These are phyloP conservation scores for Ochotona curzoniae DNA, from an alignment of 2,113 vertebrate genomes.

Conservation along the genomic window DNA sequence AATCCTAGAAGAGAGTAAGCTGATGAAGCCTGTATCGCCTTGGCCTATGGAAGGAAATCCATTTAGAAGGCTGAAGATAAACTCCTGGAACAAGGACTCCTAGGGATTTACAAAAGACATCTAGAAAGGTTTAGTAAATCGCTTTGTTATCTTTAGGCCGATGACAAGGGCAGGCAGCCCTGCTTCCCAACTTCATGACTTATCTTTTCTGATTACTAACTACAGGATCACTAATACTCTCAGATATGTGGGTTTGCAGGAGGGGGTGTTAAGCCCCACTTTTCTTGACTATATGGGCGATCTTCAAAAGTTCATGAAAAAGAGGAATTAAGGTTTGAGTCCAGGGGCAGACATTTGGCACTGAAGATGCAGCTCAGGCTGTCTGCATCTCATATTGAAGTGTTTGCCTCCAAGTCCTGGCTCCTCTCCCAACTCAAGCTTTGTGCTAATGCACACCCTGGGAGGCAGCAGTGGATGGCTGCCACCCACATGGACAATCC, in stretches of 20 bases:
- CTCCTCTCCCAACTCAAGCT: no score
- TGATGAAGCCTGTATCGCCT: neutral
- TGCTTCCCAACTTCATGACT: neutral
- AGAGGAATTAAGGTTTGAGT: no score
- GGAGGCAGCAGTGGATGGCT: no score
- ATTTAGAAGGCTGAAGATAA: slow-evolving; percentile 61
- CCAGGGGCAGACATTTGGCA: no score
- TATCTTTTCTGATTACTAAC: slow-evolving; percentile 7
- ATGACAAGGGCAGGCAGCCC: slow-evolving; percentile 24
- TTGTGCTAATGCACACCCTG: no score
- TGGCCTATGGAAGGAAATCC: slow-evolving; percentile 3
- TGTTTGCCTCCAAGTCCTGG: no score
- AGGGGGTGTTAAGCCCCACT: neutral
- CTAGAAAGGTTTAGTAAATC: slow-evolving; percentile 49
- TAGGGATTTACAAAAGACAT: slow-evolving; percentile 39
- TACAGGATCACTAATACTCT: neutral
- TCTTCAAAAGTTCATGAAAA: no score
- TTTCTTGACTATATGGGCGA: neutral
- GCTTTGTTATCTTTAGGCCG: slow-evolving; percentile 44
- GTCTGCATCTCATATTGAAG: no score
- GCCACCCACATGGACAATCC: no score
- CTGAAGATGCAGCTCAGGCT: no score
- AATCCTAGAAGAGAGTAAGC: neutral
- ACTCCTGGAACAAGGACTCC: slow-evolving; percentile 45
- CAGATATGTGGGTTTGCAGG: neutral